A percentile compares a stretch with the other conserved stretches of the same genome.
Conservation (phyloP, 30 jellyfish, hydroid and myxozoan genomes). For the Chrysaora quinquecirrha region DNA sequence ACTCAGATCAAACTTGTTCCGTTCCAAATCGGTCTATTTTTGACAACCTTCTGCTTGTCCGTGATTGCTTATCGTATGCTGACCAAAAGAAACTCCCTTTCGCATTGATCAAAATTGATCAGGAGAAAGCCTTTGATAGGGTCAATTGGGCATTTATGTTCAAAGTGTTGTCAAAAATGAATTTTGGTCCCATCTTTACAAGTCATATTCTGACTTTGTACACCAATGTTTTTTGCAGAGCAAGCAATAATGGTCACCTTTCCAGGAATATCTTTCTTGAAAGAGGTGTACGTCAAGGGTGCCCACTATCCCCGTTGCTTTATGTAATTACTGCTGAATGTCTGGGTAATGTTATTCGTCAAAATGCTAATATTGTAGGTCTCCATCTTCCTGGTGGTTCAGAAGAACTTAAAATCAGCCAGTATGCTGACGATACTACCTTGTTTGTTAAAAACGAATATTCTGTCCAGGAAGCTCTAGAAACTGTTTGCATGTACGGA, state of each 20-base stretch:
- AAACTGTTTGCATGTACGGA: background rate
- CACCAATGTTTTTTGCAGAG: background rate
- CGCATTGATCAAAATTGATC: slow-evolving; percentile 45
- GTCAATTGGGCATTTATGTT: slow-evolving; percentile 50
- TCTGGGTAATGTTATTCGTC: background rate
- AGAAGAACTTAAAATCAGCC: background rate
- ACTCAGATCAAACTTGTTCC: slow-evolving; percentile 50
- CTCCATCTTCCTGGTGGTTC: slow-evolving; percentile 27
- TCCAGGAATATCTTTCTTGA: background rate
- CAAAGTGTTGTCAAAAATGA: slow-evolving; percentile 29
- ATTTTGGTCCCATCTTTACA: slow-evolving; percentile 14
- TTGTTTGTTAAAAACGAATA: background rate
- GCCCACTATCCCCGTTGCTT: slow-evolving; percentile 50
- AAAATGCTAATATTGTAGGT: slow-evolving; percentile 1
- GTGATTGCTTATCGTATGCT: slow-evolving; percentile 22
- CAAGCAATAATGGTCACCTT: slow-evolving; percentile 15
- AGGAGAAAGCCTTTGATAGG: slow-evolving; percentile 71
- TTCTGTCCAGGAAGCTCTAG: slow-evolving; percentile 8
- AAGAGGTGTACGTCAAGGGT: slow-evolving; percentile 48
- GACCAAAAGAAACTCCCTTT: slow-evolving; percentile 13
- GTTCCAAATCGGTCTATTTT: slow-evolving; percentile 61
- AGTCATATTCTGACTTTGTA: background rate
- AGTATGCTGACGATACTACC: slow-evolving; percentile 55
- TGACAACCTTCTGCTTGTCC: slow-evolving; percentile 25
- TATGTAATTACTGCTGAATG: slow-evolving; percentile 26